Percentiles rank a stretch among this genome's conserved stretches.
These are phyloP conservation scores for Caenorhabditis afra DNA, from an alignment of 2,888 invertebrate genomes.

Conservation along the genomic window DNA sequence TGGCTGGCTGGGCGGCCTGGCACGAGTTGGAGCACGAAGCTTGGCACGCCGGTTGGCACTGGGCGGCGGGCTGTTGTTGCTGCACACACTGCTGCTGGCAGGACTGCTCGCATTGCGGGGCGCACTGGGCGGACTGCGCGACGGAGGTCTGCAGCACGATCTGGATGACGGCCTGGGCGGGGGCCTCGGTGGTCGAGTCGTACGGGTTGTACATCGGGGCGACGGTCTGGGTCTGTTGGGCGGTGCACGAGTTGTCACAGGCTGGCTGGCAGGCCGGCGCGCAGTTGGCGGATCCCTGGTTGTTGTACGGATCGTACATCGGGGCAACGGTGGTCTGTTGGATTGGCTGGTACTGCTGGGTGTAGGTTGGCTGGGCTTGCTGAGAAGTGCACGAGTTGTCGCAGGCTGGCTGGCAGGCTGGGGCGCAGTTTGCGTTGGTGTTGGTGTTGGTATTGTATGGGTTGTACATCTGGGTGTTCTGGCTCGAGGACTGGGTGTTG, in stretches of 20 bases:
- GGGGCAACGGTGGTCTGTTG: constrained; percentile 9
- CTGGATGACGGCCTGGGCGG: constrained; percentile 27
- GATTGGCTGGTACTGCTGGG: background rate
- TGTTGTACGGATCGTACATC: constrained; percentile 32
- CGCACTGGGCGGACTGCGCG: constrained; percentile 63
- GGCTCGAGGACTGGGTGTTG: constrained; percentile 38
- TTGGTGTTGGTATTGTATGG: constrained; percentile 45
- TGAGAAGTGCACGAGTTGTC: constrained; percentile 14
- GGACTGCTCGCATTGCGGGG: constrained; percentile 64
- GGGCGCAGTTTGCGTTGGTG: constrained; percentile 20
- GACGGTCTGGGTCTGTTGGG: constrained; percentile 37
- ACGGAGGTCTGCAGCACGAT: constrained; percentile 54
- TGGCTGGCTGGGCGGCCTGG: constrained; percentile 50
- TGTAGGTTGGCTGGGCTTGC: constrained; percentile 12
- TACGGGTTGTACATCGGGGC: constrained; percentile 43
- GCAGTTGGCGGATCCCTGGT: constrained; percentile 14
- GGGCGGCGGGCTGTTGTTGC: constrained; percentile 64
- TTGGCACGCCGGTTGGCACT: constrained; percentile 62
- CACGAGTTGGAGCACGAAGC: constrained; percentile 57
- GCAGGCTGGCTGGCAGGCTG: constrained; percentile 38
- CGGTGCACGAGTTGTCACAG: constrained; percentile 54
- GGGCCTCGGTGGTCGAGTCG: constrained; percentile 24
- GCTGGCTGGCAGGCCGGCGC: constrained; percentile 61
- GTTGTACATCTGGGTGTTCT: constrained; percentile 48
- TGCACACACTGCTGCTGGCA: constrained; percentile 63